These are phyloP conservation scores for Lithophane ornitopus DNA, from an alignment of 2,888 invertebrate species.

Conservation along the genomic window DNA sequence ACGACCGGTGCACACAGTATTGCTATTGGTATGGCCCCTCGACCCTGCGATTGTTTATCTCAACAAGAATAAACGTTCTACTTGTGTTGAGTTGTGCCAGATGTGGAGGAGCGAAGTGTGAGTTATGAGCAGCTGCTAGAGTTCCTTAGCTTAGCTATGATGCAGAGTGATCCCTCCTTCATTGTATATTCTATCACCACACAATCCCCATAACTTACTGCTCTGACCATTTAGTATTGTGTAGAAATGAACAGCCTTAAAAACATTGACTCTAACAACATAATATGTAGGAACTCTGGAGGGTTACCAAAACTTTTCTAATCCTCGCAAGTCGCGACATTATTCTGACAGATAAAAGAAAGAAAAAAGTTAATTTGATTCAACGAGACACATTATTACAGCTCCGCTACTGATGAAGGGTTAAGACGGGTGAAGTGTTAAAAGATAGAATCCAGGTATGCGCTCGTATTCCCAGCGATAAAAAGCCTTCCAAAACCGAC, in stretches of 20 bases:
- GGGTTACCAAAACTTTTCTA: neutral
- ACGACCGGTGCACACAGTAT: neutral
- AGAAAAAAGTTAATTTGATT: neutral
- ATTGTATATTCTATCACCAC: neutral
- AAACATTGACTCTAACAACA: neutral
- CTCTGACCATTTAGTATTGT: neutral
- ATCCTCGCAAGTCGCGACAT: neutral
- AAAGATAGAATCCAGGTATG: no score
- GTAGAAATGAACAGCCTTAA: neutral
- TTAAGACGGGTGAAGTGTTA: no score
- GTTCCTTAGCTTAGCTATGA: conserved; percentile 24
- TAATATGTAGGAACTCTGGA: neutral
- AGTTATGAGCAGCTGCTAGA: neutral
- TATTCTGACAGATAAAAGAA: neutral
- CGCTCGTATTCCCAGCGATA: neutral
- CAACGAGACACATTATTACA: neutral
- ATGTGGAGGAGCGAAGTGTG: conserved; percentile 19
- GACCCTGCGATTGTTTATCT: conserved; percentile 54
- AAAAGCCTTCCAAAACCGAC: no score
- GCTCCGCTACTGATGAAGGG: neutral
- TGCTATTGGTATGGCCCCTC: conserved; percentile 11
- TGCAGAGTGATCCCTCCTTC: neutral
- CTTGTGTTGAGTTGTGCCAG: conserved; percentile 20
- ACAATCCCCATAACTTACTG: neutral
- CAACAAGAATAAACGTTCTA: conserved; percentile 20